These are phyloP conservation scores for Drosophila quinaria DNA, from an alignment of 2,888 invertebrate genomes.

Conservation along the genomic window DNA sequence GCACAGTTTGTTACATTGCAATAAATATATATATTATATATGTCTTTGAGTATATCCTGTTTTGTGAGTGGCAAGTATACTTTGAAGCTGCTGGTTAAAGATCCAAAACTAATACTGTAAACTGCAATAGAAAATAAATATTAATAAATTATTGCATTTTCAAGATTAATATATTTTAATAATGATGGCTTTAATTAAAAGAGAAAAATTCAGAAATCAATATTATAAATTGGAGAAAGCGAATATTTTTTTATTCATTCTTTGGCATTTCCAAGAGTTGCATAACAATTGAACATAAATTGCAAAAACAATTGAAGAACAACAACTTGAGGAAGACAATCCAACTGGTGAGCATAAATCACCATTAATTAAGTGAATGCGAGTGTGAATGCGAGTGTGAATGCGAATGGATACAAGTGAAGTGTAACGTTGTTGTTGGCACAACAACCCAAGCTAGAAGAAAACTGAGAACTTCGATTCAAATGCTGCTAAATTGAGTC, in stretches of 20 bases:
- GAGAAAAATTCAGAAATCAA: background rate
- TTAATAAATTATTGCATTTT: background rate
- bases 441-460: constrained; percentile 40
- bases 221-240: constrained; percentile 1
- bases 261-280: constrained; percentile 1
- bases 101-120: constrained; percentile 13
- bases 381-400: background rate
- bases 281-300: constrained; percentile 32
- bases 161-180: too few relatives aligned
- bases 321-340: constrained; percentile 13
- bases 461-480: constrained; percentile 15
- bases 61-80: constrained; percentile 39
- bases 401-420: constrained; percentile 52
- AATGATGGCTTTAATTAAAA: background rate
- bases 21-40: constrained; percentile 20
- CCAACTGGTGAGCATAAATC: constrained; percentile 69
- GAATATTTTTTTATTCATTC: constrained; percentile 4
- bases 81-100: constrained; percentile 7
- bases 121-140: constrained; percentile 23
- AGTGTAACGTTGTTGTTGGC: constrained; percentile 68
- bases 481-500: constrained; percentile 3
- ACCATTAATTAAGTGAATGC: constrained; percentile 70
- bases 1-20: constrained; percentile 54
- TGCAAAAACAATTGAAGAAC: constrained; percentile 66
- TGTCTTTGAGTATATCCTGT: constrained; percentile 36